Base-by-base conservation (phyloP, 2,797 vertebrate species). In the Leuciscus waleckii region DNA sequence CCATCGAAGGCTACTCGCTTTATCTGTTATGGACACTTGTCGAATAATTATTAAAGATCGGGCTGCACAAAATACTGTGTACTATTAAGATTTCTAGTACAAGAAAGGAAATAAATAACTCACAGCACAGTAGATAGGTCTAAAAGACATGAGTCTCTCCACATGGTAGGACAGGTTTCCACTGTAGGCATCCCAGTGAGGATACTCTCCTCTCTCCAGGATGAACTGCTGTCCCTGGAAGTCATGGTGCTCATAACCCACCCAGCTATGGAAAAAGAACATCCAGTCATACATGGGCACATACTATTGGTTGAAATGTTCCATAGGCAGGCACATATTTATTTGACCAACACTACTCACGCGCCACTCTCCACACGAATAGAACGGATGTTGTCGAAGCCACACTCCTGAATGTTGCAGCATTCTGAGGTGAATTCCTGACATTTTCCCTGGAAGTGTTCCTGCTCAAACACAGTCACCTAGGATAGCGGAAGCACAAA, bases 211-310 rank as follows among this genome's bases (percentile, higher is more conserved):
- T 91, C 95, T 95, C 92, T 96, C 96, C 92, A 96, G 91, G 88
- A 96, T 94, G 90, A 96, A 95, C 93, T 96, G 96, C 93, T 96
- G 96, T 79, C 96, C 96, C 91, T 96, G 95, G 94, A 96, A 96
- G 90, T 95, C 95, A 35, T 96, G 95, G 93, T 96, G 96, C 93
- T 96, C 96, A 26, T 94, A 96, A 69, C 95, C 96, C 89, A 96
- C 95, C 95, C 95, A 96, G 90, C 96, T 96, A 78, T 61, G 86
- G 35, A 87, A 65, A 83, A 26, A 73, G n/a, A 74, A 39, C 19
- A 3, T 78, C 16, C n/a, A 49, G 46, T 68, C 26, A 79, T 21
- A 37, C 2, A 58, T 19, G 61, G 35, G 76, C 13, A 76, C 70
- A 85, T 7, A 16, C 13, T 16, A 51, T 32, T 21, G 26, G 63